phyloP scores from a whole-genome alignment of 2,888 invertebrate species.

The Drosophila hawaiiensis region DNA sequence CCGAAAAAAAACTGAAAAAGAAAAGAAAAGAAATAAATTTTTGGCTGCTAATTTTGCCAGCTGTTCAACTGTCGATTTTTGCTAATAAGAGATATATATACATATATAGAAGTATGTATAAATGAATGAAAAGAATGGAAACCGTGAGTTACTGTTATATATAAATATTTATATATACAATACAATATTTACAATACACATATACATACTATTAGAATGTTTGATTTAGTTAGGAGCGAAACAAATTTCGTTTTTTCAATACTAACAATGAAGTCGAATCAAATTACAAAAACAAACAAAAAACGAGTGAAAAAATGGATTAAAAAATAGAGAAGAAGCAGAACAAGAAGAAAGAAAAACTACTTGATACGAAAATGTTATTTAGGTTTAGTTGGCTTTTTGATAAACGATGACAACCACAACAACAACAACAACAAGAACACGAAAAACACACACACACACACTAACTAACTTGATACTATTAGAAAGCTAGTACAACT shows the following conservation, averaged over 20 bases:
- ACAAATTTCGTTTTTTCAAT: constrained; percentile 6
- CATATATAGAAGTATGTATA: constrained; percentile 21
- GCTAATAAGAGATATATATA: constrained; percentile 71
- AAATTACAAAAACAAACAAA: neutral
- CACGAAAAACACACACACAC: constrained; percentile 2
- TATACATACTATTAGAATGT: constrained; percentile 15
- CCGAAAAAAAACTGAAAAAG: constrained; percentile 11
- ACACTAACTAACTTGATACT: constrained; percentile 35
- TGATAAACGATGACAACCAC: constrained; percentile 35
- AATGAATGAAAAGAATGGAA: constrained; percentile 27
- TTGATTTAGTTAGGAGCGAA: constrained; percentile 4
- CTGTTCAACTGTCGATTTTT: constrained; percentile 84
- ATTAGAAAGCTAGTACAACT: constrained; percentile 45
- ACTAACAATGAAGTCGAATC: constrained; percentile 28
- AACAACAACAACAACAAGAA: constrained; percentile 3
- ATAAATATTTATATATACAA: constrained; percentile 20
- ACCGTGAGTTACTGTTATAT: constrained; percentile 37
- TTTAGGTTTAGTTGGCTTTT: constrained; percentile 68
- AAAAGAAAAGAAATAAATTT: constrained; percentile 13
- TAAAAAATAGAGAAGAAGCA: neutral
- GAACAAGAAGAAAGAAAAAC: neutral
- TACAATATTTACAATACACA: constrained; percentile 9
- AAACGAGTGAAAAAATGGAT: neutral
- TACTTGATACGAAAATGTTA: constrained; percentile 56
- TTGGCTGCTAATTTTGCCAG: constrained; percentile 54